Evolutionary conservation across 2,797 vertebrate genomes (phyloP).

Genomic region (Botia kubotai): DNA sequence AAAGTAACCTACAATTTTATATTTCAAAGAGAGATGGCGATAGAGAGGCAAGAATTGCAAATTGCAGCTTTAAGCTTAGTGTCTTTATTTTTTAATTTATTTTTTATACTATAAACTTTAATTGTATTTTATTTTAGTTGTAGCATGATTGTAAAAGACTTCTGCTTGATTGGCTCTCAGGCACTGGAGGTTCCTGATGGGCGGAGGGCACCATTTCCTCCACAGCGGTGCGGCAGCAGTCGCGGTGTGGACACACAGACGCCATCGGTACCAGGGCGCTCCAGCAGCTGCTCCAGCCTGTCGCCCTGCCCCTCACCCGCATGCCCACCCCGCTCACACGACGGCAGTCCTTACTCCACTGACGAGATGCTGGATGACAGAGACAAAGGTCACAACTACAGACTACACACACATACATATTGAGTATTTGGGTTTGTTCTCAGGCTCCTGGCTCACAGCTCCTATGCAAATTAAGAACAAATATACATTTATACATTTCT

Average conservation of each 20-base stretch:
- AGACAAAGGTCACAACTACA: constrained; percentile 87
- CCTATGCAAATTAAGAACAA: no score
- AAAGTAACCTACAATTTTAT: no score
- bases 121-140: no score
- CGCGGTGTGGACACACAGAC: constrained; percentile 93
- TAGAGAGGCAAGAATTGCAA: no score
- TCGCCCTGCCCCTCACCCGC: constrained; percentile 92
- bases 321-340: constrained; percentile 90
- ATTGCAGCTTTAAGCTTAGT: no score
- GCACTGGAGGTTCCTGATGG: constrained; percentile 95
- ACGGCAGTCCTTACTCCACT: constrained; percentile 93
- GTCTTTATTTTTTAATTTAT: no score
- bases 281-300: constrained; percentile 95
- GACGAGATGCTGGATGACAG: constrained; percentile 93
- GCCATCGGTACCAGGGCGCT: constrained; percentile 88
- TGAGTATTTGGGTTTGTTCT: neutral
- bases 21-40: no score
- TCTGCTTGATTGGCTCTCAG: constrained; percentile 67
- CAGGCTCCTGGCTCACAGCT: no score
- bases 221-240: constrained; percentile 89
- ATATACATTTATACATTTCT: no score
- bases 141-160: neutral
- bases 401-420: neutral
- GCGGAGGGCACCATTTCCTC: constrained; percentile 90
- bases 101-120: no score